Evolutionary conservation across 2,888 invertebrate genomes (phyloP).

Genomic region (Hypomecis punctinalis): DNA sequence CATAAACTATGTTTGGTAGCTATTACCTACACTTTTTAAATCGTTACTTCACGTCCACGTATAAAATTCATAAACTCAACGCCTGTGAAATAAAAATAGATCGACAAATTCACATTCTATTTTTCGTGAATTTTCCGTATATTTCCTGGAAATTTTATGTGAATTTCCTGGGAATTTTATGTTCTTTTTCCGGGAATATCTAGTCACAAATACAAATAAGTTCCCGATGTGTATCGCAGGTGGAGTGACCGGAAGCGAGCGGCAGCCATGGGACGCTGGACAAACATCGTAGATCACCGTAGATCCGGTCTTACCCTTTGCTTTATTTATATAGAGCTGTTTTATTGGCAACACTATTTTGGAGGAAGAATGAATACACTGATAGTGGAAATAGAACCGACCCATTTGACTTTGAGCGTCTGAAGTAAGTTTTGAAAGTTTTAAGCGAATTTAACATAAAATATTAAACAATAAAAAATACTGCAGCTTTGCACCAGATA

Average conservation of each 20-base stretch:
- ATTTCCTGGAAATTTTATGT: slow-evolving; percentile 5
- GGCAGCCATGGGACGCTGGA: slow-evolving; percentile 15
- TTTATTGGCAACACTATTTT: slow-evolving; percentile 7
- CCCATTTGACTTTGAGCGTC: too few relatives aligned
- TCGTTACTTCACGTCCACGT: too few relatives aligned
- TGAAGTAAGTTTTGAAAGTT: too few relatives aligned
- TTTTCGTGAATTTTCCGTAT: too few relatives aligned
- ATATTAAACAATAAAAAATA: too few relatives aligned
- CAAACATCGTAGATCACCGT: slow-evolving; percentile 30
- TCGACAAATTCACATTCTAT: neutral
- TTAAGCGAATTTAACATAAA: too few relatives aligned
- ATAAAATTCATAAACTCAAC: too few relatives aligned
- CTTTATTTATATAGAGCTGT: slow-evolving; percentile 7
- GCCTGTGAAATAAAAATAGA: neutral
- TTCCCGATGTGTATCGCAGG: slow-evolving; percentile 21
- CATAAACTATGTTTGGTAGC: too few relatives aligned
- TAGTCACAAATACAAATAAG: neutral
- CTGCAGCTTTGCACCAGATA: too few relatives aligned
- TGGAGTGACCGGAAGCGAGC: slow-evolving; percentile 22
- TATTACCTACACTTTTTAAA: too few relatives aligned
- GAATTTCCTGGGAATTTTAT: slow-evolving; percentile 7
- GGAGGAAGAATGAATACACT: neutral
- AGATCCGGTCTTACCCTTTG: slow-evolving; percentile 8
- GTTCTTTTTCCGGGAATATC: too few relatives aligned
- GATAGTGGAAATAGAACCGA: too few relatives aligned